Evolutionary conservation across 1,140 invertebrate genomes (phyloP), one percentile per base, ranked within the genome.

Genomic region (Oppia nitens): DNA sequence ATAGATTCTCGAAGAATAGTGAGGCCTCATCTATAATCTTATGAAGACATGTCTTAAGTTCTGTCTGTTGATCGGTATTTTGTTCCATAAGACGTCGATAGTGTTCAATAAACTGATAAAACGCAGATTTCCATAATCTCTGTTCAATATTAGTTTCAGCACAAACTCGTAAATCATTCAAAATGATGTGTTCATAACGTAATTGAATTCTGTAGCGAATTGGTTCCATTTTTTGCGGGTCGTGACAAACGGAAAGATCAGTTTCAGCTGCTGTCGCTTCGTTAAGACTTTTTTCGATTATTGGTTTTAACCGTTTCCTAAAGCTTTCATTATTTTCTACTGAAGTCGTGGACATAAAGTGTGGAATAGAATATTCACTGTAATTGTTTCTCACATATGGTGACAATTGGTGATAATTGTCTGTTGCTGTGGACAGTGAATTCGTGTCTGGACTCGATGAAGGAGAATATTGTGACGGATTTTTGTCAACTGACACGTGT

Each of bases 81-180:
- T 78, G 75, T 20, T 69, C 66, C 66, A 83, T 77, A 50, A 75
- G 75, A 71, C 87, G 81, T 62, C 83, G 73, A 62, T 86, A 72
- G 55, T 83, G 75, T 71, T 93, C 88, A 61, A 93, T 90, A 27
- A 92, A 81, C 69, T 89, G 88, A 68, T 94, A 87, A 71, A 87
- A 94, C 0, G 88, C 73, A 59, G 89, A 47, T 57, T 92, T 92
- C 90, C 90, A 94, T 68, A 94, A 81, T 68, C 85, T 80, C 66
- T 87, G 83, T 67, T 94, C 90, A 4, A 91, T 79, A 69, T 92
- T 90, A 68, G 90, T 84, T 32, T 81, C 76, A 67, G 88, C 83
- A 65, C 87, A 88, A 67, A 90, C 87, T 68, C 87, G 88, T 12
- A 91, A 78, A 71, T 93, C 87, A 20, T 81, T 79, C 62, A 83